Evolutionary conservation across 2,888 invertebrate species (phyloP), one percentile per base, ranked within the genome.

Genomic region (Allophyes oxyacanthae): DNA sequence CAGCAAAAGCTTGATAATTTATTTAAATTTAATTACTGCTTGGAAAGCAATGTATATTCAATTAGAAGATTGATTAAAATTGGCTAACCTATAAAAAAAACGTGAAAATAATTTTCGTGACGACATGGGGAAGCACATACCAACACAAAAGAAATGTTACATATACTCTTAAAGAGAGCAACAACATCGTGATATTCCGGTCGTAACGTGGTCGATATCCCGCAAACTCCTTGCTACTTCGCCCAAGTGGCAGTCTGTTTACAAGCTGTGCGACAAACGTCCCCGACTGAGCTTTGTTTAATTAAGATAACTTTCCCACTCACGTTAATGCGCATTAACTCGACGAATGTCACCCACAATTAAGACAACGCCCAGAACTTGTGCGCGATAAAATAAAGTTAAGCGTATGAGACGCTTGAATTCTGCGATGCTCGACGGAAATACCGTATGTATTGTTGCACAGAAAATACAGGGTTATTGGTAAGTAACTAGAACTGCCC

Each of bases 281-380:
- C 63, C 70, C 69, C 67, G 49, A 44, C 60, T 58, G 64, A 71
- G 81, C 78, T 82, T 82, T 79, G 85, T 84, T 85, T 87, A 87
- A 87, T 87, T 86, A 85, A 86, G 83, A 86, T 80, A 86, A 86
- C 85, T 87, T 83, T 78, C 77, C 78, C 77, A 77, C 79, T 77
- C 78, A 66, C 73, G 77, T 77, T 81, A 80, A 81, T 76, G 79
- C 75, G 68, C 76, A 75, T 81, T 82, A 79, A 78, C 75, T 79
- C 73, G 69, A 78, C 75, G 64, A 72, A 77, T 76, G 82, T 76
- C 75, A 70, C 56, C 77, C 77, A 79, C 79, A 79, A 82, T 83
- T 81, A 83, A 77, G 82, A 61, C 64, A 57, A 64, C 55, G 52
- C 58, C 44, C 65, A 33, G 43, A 74, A 78, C 75, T 72, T 69